A percentile compares a stretch with the other conserved stretches of the same genome.
phyloP scores from a whole-genome alignment of 2,888 invertebrate genomes.

The Shargacucullia verbasci region DNA sequence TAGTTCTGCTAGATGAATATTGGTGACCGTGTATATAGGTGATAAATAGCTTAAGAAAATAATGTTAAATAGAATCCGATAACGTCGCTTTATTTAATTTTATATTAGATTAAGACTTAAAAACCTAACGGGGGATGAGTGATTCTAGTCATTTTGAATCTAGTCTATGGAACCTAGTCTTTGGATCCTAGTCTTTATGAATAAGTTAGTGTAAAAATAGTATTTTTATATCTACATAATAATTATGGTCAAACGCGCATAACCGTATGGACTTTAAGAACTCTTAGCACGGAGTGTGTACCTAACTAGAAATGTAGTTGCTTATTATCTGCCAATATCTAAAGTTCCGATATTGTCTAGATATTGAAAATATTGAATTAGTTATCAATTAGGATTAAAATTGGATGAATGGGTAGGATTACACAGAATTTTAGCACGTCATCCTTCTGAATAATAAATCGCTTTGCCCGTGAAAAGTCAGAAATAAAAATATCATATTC shows the following conservation, averaged over 20 bases:
- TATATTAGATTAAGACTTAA: conserved; percentile 42
- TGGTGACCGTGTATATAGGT: conserved; percentile 40
- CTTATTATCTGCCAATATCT: conserved; percentile 27
- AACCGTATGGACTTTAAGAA: conserved; percentile 34
- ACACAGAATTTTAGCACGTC: no score
- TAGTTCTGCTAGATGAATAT: conserved; percentile 35
- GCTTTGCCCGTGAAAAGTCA: no score
- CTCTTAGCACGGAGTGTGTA: conserved; percentile 49
- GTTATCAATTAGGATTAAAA: conserved; percentile 2
- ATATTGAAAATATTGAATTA: neutral
- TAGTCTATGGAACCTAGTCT: conserved; percentile 57
- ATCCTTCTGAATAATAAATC: no score
- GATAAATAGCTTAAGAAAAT: conserved; percentile 40
- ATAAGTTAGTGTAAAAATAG: conserved; percentile 42
- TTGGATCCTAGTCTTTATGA: conserved; percentile 46
- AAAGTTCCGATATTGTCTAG: conserved; percentile 7
- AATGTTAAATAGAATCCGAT: conserved; percentile 73
- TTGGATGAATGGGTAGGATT: no score
- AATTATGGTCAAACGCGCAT: conserved; percentile 7
- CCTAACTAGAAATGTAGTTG: conserved; percentile 35
- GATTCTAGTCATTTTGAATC: conserved; percentile 77
- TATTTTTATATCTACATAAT: conserved; percentile 50
- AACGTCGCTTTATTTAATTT: conserved; percentile 71
- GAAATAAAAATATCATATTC: no score
- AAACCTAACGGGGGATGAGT: conserved; percentile 70